Evolutionary conservation across 2,113 vertebrate species (phyloP).

Genomic region (Rhadina sibilatrix): DNA sequence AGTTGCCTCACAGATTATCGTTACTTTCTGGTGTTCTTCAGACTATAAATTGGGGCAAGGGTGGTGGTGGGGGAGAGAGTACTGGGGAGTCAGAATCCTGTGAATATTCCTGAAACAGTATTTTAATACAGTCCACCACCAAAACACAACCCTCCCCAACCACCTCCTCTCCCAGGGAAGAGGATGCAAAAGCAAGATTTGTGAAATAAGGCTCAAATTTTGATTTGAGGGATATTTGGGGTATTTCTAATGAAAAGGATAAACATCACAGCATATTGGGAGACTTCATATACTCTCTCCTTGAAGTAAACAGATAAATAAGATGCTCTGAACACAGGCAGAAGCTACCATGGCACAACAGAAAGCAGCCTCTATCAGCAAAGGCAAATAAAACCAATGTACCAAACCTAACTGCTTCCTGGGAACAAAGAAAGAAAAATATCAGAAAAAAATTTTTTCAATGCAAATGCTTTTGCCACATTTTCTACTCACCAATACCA

Average conservation of each 20-base stretch:
- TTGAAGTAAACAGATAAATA: neutral
- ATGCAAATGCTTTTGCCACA: neutral
- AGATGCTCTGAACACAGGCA: neutral
- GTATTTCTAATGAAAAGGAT: neutral
- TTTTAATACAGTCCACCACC: neutral
- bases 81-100: neutral
- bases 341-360: neutral
- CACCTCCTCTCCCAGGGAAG: neutral
- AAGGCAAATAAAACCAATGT: conserved; percentile 4
- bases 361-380: neutral
- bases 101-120: neutral
- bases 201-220: neutral
- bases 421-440: neutral
- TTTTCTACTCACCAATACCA: neutral
- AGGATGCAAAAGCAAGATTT: neutral
- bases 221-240: neutral
- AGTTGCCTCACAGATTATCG: neutral
- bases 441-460: neutral
- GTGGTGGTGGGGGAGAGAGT: neutral
- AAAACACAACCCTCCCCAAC: neutral
- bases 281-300: neutral
- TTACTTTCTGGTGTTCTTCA: neutral
- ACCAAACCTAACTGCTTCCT: neutral
- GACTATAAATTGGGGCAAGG: accelerated
- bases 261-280: neutral